phyloP scores from a whole-genome alignment of 2,888 invertebrate species.

The Polydrusus pterygomalis region DNA sequence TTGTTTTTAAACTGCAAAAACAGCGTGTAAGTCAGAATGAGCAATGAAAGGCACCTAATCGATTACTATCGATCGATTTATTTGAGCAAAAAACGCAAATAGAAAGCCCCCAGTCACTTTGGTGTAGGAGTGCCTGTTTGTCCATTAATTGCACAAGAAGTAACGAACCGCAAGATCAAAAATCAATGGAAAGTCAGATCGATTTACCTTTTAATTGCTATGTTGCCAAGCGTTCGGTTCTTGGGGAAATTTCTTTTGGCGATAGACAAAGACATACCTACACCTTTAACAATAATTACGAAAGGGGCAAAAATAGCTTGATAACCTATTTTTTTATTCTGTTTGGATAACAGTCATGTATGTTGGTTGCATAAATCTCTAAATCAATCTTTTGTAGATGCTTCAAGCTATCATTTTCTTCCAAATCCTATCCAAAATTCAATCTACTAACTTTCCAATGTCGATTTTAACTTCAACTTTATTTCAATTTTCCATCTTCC shows the following conservation, averaged over 20 bases:
- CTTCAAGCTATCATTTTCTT: no score
- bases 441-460: no score
- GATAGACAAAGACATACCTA: no score
- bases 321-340: no score
- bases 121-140: constrained; percentile 50
- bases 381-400: no score
- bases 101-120: constrained; percentile 50
- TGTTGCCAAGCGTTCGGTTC: constrained; percentile 35
- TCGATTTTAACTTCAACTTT: no score
- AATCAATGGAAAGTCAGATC: constrained; percentile 49
- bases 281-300: no score
- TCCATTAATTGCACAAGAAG: constrained; percentile 49
- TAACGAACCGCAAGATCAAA: constrained; percentile 51
- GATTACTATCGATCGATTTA: constrained; percentile 9
- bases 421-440: no score
- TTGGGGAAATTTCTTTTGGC: not conserved
- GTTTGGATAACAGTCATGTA: no score
- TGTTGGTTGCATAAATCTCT: no score
- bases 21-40: constrained; percentile 3
- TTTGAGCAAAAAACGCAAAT: constrained; percentile 39
- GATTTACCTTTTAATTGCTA: constrained; percentile 45
- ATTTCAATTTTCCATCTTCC: no score
- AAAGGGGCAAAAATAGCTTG: no score
- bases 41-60: constrained; percentile 23
- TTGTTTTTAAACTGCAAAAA: not conserved